Percentiles rank a stretch among this genome's conserved stretches.
phyloP scores from a whole-genome alignment of 2,113 vertebrate species.

The Etia nguti region DNA sequence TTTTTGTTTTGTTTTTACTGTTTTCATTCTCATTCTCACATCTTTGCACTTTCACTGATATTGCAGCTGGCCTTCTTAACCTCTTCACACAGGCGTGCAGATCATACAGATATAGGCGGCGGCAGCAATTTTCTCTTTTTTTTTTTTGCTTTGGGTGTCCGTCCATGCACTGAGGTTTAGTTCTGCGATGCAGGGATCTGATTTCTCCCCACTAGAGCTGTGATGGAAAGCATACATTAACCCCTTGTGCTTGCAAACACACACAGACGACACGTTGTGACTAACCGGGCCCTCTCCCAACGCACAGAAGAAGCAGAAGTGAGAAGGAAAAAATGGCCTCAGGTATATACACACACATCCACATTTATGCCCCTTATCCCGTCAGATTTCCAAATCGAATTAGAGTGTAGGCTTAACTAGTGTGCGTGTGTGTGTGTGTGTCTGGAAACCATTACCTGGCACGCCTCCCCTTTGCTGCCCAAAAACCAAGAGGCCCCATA shows the following conservation, averaged over 20 bases:
- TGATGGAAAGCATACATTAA: conserved; percentile 65
- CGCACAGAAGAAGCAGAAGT: conserved; percentile 9
- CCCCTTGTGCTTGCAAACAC: conserved; percentile 10
- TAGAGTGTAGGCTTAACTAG: neutral
- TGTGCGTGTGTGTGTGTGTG: conserved; percentile 27
- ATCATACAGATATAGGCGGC: neutral
- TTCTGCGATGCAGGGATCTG: conserved; percentile 36
- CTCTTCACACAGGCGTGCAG: neutral
- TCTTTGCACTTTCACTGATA: neutral
- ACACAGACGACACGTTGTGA: neutral
- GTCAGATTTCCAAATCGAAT: conserved; percentile 63
- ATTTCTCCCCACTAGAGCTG: conserved; percentile 49
- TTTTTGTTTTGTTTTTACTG: neutral
- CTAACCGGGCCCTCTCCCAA: neutral
- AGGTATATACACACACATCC: conserved; percentile 17
- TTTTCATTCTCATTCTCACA: neutral
- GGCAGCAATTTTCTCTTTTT: neutral
- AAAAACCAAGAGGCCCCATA: conserved; percentile 52
- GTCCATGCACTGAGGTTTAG: neutral
- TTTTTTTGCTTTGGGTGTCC: neutral
- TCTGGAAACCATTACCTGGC: conserved; percentile 76
- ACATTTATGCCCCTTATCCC: conserved; percentile 27
- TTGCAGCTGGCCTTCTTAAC: neutral
- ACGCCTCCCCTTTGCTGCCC: conserved; percentile 30
- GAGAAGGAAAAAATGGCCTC: conserved; percentile 31